Evolutionary conservation across 2,797 vertebrate species (phyloP).

Genomic region (Salarias fasciatus): DNA sequence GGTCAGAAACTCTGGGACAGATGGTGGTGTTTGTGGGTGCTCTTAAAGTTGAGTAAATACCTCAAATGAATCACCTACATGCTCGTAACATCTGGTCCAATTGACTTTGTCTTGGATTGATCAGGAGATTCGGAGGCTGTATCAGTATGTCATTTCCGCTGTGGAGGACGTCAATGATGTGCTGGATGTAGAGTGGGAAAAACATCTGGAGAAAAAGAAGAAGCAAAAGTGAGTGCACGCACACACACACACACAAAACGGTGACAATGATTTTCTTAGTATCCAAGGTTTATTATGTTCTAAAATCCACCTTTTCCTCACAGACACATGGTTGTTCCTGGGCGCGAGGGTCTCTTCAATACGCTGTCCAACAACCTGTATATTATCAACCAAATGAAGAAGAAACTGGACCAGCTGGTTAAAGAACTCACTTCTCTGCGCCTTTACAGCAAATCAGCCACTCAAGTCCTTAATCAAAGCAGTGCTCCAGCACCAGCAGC

Average conservation of each 20-base stretch:
- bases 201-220: slow-evolving; percentile 90
- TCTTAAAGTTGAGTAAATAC: neutral
- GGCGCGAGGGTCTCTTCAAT: slow-evolving; percentile 91
- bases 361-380: slow-evolving; percentile 93
- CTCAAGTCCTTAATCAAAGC: slow-evolving; percentile 36
- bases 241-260: neutral
- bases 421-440: slow-evolving; percentile 88
- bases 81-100: neutral
- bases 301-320: slow-evolving; percentile 6
- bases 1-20: slow-evolving; percentile 75
- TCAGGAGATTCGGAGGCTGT: slow-evolving; percentile 93
- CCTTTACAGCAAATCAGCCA: slow-evolving; percentile 87
- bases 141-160: slow-evolving; percentile 94
- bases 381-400: slow-evolving; percentile 96
- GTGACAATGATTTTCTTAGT: neutral
- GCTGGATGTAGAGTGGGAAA: slow-evolving; percentile 95
- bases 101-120: neutral
- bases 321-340: slow-evolving; percentile 91
- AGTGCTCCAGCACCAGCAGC: slow-evolving; percentile 36
- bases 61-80: neutral
- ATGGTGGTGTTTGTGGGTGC: neutral
- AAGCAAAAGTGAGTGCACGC: slow-evolving; percentile 81
- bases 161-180: slow-evolving; percentile 96
- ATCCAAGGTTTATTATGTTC: neutral
- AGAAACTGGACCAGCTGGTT: slow-evolving; percentile 86